Evolutionary conservation across 2,888 invertebrate species (phyloP).

Genomic region (Luperina testacea): DNA sequence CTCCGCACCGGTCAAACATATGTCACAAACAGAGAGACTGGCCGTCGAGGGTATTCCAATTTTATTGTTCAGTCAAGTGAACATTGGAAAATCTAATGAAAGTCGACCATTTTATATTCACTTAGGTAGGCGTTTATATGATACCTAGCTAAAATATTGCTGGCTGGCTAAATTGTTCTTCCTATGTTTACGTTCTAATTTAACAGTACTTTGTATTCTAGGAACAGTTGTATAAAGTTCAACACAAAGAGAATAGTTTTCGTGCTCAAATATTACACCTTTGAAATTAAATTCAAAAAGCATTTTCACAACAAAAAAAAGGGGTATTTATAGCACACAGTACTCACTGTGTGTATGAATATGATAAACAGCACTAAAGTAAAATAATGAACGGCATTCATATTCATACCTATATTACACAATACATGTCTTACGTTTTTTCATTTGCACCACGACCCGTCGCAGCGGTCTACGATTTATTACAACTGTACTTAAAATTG

Average conservation of each 20-base stretch:
- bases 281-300: slow-evolving; percentile 28
- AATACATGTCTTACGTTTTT: slow-evolving; percentile 47
- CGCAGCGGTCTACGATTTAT: slow-evolving; percentile 52
- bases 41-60: slow-evolving; percentile 45
- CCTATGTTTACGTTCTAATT: slow-evolving; percentile 34
- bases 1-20: slow-evolving; percentile 50
- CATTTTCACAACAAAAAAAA: not conserved
- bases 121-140: slow-evolving; percentile 12
- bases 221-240: slow-evolving; percentile 26
- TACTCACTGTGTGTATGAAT: slow-evolving; percentile 3
- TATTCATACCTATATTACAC: slow-evolving; percentile 3
- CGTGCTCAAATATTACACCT: slow-evolving; percentile 25
- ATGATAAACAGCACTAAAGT: slow-evolving; percentile 2
- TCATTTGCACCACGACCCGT: slow-evolving; percentile 51
- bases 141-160: slow-evolving; percentile 11
- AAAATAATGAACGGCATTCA: slow-evolving; percentile 37
- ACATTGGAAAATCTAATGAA: slow-evolving; percentile 60
- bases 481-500: slow-evolving; percentile 57
- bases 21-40: slow-evolving; percentile 53
- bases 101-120: slow-evolving; percentile 34
- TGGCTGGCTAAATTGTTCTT: not conserved
- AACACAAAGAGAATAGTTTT: slow-evolving; percentile 40
- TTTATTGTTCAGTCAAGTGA: slow-evolving; percentile 58
- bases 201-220: slow-evolving; percentile 31
- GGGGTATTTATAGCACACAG: not conserved